Evolutionary conservation across 2,888 invertebrate genomes (phyloP).

Genomic region (Tanaodytes sp.): DNA sequence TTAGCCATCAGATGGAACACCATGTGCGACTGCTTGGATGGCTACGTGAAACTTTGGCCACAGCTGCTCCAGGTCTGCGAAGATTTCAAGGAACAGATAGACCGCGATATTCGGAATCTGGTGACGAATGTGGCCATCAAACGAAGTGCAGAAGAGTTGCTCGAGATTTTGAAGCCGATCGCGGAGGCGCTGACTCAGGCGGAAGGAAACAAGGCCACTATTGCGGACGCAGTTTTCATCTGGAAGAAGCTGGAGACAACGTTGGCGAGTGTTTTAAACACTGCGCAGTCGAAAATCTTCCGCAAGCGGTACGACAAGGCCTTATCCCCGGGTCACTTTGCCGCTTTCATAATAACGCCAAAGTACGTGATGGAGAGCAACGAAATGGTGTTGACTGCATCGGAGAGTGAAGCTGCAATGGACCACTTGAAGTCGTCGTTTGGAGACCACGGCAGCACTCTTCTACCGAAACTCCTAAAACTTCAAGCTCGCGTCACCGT

Average conservation of each 20-base stretch:
- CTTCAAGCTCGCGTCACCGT: slow-evolving; percentile 14
- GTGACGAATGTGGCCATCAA: not conserved
- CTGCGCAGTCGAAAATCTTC: slow-evolving; percentile 19
- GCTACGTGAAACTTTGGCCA: no score
- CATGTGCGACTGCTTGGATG: no score
- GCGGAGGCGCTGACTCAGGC: slow-evolving; percentile 9
- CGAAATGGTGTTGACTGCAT: not conserved
- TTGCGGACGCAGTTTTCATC: slow-evolving; percentile 15
- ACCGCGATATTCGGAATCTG: no score
- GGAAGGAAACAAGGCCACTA: slow-evolving; percentile 4
- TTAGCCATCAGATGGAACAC: no score
- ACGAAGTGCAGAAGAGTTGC: slow-evolving; percentile 13
- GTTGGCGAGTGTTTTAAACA: slow-evolving; percentile 8
- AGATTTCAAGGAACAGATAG: no score
- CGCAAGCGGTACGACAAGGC: slow-evolving; percentile 14
- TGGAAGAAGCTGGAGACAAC: not conserved
- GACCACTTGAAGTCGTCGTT: slow-evolving; percentile 8
- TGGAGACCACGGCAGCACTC: slow-evolving; percentile 16
- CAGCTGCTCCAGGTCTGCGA: no score
- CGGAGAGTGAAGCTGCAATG: slow-evolving; percentile 13
- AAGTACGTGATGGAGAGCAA: not conserved
- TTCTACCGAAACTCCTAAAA: slow-evolving; percentile 22
- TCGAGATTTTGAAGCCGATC: slow-evolving; percentile 20
- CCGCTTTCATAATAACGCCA: slow-evolving; percentile 14
- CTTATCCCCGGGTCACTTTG: slow-evolving; percentile 16